phyloP scores from a whole-genome alignment of 2,113 vertebrate genomes.

The Crotalus horridus region DNA sequence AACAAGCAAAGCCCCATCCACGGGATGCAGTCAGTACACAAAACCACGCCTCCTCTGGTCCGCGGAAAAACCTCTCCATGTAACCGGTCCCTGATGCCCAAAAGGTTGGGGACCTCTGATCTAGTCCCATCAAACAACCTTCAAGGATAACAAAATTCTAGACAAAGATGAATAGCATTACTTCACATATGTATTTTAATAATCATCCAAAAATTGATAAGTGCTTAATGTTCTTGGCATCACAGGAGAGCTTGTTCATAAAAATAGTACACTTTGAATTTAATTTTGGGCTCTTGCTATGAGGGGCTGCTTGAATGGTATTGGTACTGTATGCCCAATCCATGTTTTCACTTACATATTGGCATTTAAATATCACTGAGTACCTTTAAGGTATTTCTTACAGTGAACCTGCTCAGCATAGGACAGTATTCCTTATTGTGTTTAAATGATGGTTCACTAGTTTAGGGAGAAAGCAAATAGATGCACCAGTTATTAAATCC shows the following conservation, averaged over 20 bases:
- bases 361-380: not conserved
- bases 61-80: too few species aligned
- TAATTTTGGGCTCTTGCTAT: not conserved
- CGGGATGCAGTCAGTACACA: too few species aligned
- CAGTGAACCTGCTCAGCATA: not conserved
- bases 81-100: too few species aligned
- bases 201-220: not conserved
- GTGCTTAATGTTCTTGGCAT: not conserved
- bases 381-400: not conserved
- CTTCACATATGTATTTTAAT: not conserved
- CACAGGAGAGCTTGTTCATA: not conserved
- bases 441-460: not conserved
- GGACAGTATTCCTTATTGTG: not conserved
- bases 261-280: not conserved
- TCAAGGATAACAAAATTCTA: not conserved
- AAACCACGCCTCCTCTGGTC: too few species aligned
- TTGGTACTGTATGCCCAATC: not conserved
- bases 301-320: not conserved
- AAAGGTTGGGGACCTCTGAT: too few species aligned
- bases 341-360: not conserved
- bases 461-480: not conserved
- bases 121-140: constrained; percentile 40
- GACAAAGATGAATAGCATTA: not conserved
- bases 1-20: too few species aligned
- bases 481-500: not conserved